Evolutionary conservation across 1,140 invertebrate species (phyloP), one percentile per base, ranked within the genome.

Genomic region (Dysdera silvatica): DNA sequence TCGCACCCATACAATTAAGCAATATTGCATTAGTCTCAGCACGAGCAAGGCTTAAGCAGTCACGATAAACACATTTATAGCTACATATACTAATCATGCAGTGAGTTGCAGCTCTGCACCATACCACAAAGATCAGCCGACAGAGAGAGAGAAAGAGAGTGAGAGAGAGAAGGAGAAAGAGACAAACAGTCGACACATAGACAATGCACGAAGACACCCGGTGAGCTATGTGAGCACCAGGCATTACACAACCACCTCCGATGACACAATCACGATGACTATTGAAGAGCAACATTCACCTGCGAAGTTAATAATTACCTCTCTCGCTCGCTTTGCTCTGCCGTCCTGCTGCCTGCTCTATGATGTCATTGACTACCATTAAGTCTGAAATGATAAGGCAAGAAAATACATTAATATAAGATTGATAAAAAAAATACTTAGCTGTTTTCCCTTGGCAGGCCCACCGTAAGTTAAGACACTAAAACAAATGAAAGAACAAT

Each of bases 301-400:
- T n/a, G n/a, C n/a, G 49, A 29, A 28, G 20, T 47, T 48, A 56
- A 61, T 66, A 66, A 51, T 67, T 65, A 79, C 87, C 88, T 78
- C 87, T 83, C 68, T 93, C 89, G 72, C 87, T 89, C 43, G 84
- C 83, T 75, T 84, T 82, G 78, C 89, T 92, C 18, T 86, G 86
- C 70, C 87, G 81, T 68, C 87, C 88, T 64, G 88, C 89, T 37
- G 91, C 93, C 81, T 96, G 91, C 75, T 96, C 93, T 67, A 97
- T 92, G 67, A 98, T 95, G 76, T 97, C 92, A 76, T 95, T 95
- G 67, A 98, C 79, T 63, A 96, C 92, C 90, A 96, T 94, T 56
- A 97, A 91, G 83, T 98, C 94, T 97, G 78, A 26, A 82, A 68
- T n/a, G n/a, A n/a, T n/a, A n/a, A n/a, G n/a, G n/a, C n/a, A 61